A percentile compares a stretch with the other conserved stretches of the same genome.
These are phyloP conservation scores for Sterrhoptilus dennistouni DNA, from an alignment of 2,113 vertebrate genomes.

Conservation along the genomic window DNA sequence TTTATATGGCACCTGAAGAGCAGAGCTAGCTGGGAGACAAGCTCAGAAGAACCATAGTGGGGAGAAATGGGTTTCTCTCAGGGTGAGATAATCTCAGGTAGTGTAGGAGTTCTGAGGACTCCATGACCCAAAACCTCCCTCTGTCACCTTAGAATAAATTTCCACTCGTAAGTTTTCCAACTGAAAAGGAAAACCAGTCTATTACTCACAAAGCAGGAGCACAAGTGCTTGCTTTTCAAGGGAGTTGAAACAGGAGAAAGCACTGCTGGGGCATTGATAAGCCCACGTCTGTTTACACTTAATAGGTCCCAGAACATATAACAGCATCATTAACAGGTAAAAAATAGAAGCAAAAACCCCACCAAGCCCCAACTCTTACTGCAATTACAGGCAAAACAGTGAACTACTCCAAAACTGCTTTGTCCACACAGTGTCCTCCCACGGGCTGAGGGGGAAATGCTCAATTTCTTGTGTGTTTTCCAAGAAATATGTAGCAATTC, in stretches of 20 bases:
- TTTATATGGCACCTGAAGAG: no score
- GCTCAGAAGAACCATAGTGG: no score
- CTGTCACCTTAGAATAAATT: neutral
- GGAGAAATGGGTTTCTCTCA: neutral
- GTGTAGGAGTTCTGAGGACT: neutral
- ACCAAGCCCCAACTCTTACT: neutral
- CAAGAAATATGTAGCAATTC: neutral
- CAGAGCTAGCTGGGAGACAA: no score
- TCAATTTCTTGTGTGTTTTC: neutral
- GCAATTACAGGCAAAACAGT: neutral
- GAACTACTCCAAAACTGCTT: neutral
- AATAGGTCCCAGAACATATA: neutral
- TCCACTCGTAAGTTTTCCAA: neutral
- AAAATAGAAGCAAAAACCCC: neutral
- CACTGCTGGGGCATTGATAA: neutral
- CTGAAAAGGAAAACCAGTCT: neutral
- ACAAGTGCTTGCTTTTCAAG: neutral
- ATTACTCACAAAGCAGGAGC: neutral
- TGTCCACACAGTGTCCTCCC: neutral
- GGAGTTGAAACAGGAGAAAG: neutral
- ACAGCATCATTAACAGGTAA: neutral
- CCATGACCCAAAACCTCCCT: neutral
- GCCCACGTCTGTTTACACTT: neutral
- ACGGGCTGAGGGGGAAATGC: neutral
- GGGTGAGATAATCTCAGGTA: neutral